Base-by-base conservation (phyloP, 2,888 invertebrate genomes). In the Acanthacorydalis orientalis region DNA sequence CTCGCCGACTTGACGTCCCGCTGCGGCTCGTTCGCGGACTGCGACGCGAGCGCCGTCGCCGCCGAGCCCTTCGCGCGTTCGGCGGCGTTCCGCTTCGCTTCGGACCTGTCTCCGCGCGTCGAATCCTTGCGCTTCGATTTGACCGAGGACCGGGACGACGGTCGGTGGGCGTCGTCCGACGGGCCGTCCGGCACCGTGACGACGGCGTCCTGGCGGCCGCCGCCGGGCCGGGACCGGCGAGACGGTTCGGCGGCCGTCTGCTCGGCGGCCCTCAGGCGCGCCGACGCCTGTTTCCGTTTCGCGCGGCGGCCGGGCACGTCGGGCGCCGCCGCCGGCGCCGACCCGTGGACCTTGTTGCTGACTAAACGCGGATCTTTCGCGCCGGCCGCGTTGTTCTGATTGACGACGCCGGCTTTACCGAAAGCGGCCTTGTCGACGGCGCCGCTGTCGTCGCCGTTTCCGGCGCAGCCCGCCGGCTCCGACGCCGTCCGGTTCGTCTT, bases 1-100 rank as follows among this genome's bases (percentile, higher is more conserved):
- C 72, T 74, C 38, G 74, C 64, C 56, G 73, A 75, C 60, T 75
- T 76, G 63, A 77, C 76, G 23, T 35, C 7, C 10, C n/a, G n/a
- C n/a, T n/a, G 15, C 33, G 37, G n/a, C n/a, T 46, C 32, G 54
- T 51, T 9, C 48, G 47, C 42, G 63, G 55, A 64, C 65, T 50
- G 60, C 51, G 44, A 44, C 12, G 61, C 50, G 63, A 60, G 51
- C 48, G 64, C 60, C 43, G 50, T 46, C 14, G 42, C 32, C 14
- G 44, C 32, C 31, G 38, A 39, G 7, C 57, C 55, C 57, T 59
- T 52, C 59, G 58, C 41, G 57, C 58, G 23, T 55, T 51, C 42
- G 53, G 53, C 37, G 57, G 56, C 47, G 55, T 55, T 51, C 23
- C 59, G 60, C 52, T 59, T 64, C 53, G 59, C 59, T 48, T 59